A percentile compares a stretch with the other conserved stretches of the same genome.
These are phyloP conservation scores for Leptocoma aspasia DNA, from an alignment of 2,113 vertebrate species.

Conservation along the genomic window DNA sequence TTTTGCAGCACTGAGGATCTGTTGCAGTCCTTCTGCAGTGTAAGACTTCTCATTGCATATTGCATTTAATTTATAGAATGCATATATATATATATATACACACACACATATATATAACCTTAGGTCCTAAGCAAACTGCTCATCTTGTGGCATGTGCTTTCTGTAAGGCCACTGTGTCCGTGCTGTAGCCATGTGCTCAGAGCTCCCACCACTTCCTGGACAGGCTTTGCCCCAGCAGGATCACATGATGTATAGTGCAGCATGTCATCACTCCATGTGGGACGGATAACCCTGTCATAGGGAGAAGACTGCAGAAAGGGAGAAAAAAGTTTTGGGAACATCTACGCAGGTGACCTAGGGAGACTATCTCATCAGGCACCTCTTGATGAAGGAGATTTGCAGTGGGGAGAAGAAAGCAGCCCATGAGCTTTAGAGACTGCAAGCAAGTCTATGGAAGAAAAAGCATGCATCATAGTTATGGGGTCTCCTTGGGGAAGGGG, in stretches of 20 bases:
- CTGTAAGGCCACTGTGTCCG: not conserved
- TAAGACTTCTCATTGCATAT: not conserved
- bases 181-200: not conserved
- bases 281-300: not conserved
- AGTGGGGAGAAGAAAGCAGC: not conserved
- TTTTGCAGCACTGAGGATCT: not conserved
- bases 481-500: not conserved
- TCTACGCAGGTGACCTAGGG: not conserved
- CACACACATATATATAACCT: not conserved
- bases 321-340: not conserved
- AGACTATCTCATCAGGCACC: not conserved
- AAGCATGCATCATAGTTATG: not conserved
- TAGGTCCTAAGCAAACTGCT: not conserved
- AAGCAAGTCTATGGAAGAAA: not conserved
- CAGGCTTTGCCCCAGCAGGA: not conserved
- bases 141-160: not conserved
- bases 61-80: not conserved
- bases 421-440: not conserved
- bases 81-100: too few relatives aligned
- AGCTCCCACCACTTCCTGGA: not conserved
- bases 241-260: accelerated
- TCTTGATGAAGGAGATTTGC: not conserved
- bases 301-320: not conserved
- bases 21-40: not conserved
- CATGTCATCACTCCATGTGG: accelerated